phyloP scores from a whole-genome alignment of 1,140 invertebrate genomes.

The Apolygus lucorum region DNA sequence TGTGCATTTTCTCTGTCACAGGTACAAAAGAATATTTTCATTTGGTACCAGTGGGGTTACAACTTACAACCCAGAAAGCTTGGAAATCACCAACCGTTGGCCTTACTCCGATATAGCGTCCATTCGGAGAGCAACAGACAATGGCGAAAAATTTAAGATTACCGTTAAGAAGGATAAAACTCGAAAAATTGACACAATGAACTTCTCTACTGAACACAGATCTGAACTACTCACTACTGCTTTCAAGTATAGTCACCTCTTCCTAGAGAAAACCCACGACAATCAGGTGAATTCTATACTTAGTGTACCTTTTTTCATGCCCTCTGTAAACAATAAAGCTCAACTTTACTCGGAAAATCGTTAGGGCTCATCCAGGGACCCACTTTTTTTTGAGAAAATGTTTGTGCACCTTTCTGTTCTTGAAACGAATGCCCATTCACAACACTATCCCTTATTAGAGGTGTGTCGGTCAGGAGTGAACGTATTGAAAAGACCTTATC shows the following conservation, averaged over 20 bases:
- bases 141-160: constrained; percentile 71
- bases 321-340: not conserved
- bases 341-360: not conserved
- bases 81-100: constrained; percentile 97
- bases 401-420: too few relatives aligned
- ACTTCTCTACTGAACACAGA: constrained; percentile 93
- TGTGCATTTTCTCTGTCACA: constrained; percentile 38
- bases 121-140: constrained; percentile 51
- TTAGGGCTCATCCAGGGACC: not conserved
- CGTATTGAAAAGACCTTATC: too few relatives aligned
- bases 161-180: constrained; percentile 80
- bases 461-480: too few relatives aligned
- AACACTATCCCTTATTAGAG: too few relatives aligned
- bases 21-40: constrained; percentile 95
- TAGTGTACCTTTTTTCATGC: not conserved
- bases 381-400: not conserved
- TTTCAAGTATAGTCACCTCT: constrained; percentile 66
- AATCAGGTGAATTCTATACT: not conserved
- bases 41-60: constrained; percentile 91
- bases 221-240: constrained; percentile 86
- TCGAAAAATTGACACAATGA: constrained; percentile 86
- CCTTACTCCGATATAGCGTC: constrained; percentile 72
- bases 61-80: constrained; percentile 88
- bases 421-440: too few relatives aligned
- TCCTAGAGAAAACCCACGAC: constrained; percentile 55